Conservation (phyloP, 2,888 invertebrate genomes). For the Gandaritis pyraliata region DNA sequence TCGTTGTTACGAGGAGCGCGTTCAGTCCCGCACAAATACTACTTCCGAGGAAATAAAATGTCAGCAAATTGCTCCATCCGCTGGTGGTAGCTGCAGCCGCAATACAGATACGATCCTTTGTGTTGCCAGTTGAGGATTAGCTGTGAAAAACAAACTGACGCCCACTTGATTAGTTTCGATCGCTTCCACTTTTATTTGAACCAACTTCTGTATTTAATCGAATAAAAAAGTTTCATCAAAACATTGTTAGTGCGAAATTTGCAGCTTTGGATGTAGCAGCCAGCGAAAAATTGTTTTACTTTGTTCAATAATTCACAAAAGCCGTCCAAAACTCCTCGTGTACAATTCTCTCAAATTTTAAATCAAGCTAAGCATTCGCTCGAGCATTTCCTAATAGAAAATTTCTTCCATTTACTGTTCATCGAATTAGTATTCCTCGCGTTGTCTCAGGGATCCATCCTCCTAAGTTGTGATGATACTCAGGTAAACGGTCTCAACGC, state of each 20-base stretch:
- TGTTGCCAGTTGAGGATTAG: slow-evolving; percentile 21
- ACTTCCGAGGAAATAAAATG: slow-evolving; percentile 22
- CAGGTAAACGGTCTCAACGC: slow-evolving; percentile 29
- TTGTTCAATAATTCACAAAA: slow-evolving; percentile 7
- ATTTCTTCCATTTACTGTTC: slow-evolving; percentile 17
- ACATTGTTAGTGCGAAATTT: slow-evolving; percentile 10
- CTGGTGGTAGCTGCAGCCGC: slow-evolving; percentile 12
- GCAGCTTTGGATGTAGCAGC: neutral
- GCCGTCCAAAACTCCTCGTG: slow-evolving; percentile 1
- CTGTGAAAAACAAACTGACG: slow-evolving; percentile 25
- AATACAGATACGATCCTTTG: slow-evolving; percentile 15
- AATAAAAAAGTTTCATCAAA: slow-evolving; percentile 6
- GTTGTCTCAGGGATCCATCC: slow-evolving; percentile 31
- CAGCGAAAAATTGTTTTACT: slow-evolving; percentile 2
- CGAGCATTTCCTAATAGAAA: slow-evolving; percentile 20
- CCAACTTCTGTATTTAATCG: neutral
- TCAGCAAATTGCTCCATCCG: slow-evolving; percentile 26
- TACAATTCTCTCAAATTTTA: slow-evolving; percentile 1
- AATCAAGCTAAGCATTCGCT: slow-evolving; percentile 9
- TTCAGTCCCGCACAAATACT: slow-evolving; percentile 21
- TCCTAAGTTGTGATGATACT: slow-evolving; percentile 27
- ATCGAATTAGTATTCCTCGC: slow-evolving; percentile 39
- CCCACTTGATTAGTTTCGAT: slow-evolving; percentile 21
- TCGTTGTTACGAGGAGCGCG: slow-evolving; percentile 4
- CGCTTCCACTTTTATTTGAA: slow-evolving; percentile 13